Evolutionary conservation across 2,888 invertebrate species (phyloP).

Genomic region (Pheosia tremula): DNA sequence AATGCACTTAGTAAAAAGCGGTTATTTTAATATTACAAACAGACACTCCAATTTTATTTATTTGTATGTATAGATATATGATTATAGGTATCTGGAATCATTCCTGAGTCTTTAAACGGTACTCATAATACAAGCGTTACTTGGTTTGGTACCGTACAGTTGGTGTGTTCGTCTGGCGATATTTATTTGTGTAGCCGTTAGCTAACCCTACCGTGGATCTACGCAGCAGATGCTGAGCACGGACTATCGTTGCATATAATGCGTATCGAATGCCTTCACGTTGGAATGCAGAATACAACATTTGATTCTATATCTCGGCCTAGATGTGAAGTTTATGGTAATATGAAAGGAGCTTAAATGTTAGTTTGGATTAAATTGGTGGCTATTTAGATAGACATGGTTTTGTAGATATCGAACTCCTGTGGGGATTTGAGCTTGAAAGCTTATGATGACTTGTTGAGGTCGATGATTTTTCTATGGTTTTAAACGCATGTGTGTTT

Average conservation of each 20-base stretch:
- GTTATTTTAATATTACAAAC: too few species aligned
- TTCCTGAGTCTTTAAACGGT: too few species aligned
- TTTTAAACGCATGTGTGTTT: too few species aligned
- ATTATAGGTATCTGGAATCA: too few species aligned
- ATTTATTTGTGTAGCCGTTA: not conserved
- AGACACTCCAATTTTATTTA: not conserved
- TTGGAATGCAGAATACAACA: conserved; percentile 27
- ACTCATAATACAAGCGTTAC: too few species aligned
- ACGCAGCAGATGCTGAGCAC: conserved; percentile 1
- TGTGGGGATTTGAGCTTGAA: not conserved
- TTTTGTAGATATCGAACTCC: not conserved
- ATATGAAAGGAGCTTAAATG: not conserved
- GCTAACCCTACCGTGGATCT: not conserved
- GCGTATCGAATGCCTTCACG: conserved; percentile 35
- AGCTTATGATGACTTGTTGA: too few species aligned
- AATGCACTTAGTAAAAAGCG: too few species aligned
- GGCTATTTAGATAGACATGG: not conserved
- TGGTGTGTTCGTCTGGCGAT: too few species aligned
- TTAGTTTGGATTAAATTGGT: not conserved
- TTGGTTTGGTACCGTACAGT: too few species aligned
- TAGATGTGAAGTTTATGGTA: not conserved
- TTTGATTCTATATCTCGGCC: not conserved
- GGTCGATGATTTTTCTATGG: too few species aligned
- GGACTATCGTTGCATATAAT: conserved; percentile 35
- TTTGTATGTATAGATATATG: not conserved